Conservation (phyloP, 2,113 vertebrate genomes). For the Circaetus gallicus region DNA sequence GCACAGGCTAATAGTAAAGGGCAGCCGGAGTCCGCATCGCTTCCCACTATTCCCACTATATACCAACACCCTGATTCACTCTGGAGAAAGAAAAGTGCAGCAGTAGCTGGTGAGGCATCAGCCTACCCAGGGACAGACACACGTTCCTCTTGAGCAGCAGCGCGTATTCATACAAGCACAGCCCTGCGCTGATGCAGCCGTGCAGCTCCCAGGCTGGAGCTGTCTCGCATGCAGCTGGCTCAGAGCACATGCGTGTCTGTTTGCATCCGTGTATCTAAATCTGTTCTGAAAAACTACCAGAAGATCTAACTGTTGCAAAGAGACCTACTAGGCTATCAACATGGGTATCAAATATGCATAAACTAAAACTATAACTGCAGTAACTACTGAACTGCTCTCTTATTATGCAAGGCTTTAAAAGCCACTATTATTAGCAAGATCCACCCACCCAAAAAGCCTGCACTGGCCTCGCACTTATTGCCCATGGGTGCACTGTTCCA, state of each 20-base stretch:
- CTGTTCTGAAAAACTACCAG: background rate
- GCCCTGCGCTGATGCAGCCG: background rate
- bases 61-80: background rate
- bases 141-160: background rate
- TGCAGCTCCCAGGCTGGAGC: background rate
- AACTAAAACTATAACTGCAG: background rate
- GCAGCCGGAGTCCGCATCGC: rapidly evolving
- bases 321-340: background rate
- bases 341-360: rapidly evolving
- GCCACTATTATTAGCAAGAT: background rate
- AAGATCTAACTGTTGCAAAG: background rate
- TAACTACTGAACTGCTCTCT: background rate
- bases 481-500: background rate
- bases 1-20: background rate
- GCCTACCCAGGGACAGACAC: background rate
- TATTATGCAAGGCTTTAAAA: background rate
- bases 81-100: background rate
- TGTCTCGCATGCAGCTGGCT: background rate
- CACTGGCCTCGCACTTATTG: background rate
- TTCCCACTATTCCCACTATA: background rate
- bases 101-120: background rate
- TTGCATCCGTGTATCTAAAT: background rate
- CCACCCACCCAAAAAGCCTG: background rate
- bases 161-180: background rate
- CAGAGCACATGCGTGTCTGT: background rate